A percentile compares a stretch with the other conserved stretches of the same genome.
These are phyloP conservation scores for Sciurus carolinensis DNA, from an alignment of 2,797 vertebrate species.

Conservation along the genomic window DNA sequence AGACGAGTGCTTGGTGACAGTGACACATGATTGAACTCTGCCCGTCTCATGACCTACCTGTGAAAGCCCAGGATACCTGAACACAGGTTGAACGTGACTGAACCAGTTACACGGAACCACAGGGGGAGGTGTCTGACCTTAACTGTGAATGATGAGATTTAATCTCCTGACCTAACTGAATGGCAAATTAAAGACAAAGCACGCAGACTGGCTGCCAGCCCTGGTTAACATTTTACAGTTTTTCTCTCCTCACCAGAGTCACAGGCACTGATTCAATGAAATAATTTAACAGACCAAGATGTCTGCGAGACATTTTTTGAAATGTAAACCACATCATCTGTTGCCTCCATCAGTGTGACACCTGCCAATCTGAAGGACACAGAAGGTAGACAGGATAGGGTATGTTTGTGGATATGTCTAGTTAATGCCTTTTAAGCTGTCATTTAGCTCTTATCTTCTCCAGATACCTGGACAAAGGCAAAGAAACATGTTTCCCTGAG, in stretches of 20 bases:
- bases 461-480: constrained; percentile 88
- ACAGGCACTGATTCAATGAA: constrained; percentile 82
- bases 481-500: constrained; percentile 90
- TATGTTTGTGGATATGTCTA: constrained; percentile 79
- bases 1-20: background rate
- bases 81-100: background rate
- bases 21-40: background rate
- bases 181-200: constrained; percentile 64
- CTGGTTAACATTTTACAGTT: constrained; percentile 75
- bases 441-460: constrained; percentile 87
- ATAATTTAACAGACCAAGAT: constrained; percentile 67
- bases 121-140: constrained; percentile 81
- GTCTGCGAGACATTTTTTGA: constrained; percentile 59
- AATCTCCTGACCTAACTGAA: constrained; percentile 70
- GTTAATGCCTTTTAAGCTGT: constrained; percentile 84
- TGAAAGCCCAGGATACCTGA: background rate
- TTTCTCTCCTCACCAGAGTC: constrained; percentile 65
- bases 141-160: constrained; percentile 62
- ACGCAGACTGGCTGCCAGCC: constrained; percentile 70
- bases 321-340: constrained; percentile 69
- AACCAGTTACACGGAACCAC: constrained; percentile 44
- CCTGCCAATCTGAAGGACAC: constrained; percentile 71
- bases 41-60: background rate
- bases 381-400: constrained; percentile 58
- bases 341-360: constrained; percentile 73